Evolutionary conservation across 2,888 invertebrate species (phyloP).

Genomic region (Rosalia funebris): DNA sequence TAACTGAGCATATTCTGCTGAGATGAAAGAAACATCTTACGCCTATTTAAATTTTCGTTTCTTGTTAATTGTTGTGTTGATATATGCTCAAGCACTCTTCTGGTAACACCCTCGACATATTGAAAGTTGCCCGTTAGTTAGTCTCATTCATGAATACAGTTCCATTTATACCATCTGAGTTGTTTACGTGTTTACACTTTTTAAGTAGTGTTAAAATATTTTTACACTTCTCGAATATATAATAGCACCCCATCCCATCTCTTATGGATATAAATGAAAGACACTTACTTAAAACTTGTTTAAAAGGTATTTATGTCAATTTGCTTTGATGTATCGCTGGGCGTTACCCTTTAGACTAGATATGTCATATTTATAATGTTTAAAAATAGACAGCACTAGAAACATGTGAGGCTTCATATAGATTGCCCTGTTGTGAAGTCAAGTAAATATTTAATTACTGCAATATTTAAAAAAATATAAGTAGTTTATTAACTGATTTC

Average conservation of each 20-base stretch:
- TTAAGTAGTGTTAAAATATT: slow-evolving; percentile 35
- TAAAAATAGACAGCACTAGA: no score
- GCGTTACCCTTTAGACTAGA: no score
- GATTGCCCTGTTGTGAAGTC: no score
- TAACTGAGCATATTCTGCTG: no score
- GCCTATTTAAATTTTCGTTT: no score
- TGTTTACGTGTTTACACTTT: slow-evolving; percentile 32
- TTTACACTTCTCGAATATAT: slow-evolving; percentile 29
- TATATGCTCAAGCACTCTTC: not conserved
- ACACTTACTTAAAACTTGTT: slow-evolving; percentile 31
- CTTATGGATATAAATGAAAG: slow-evolving; percentile 29
- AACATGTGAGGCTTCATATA: no score
- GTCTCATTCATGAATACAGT: slow-evolving; percentile 13
- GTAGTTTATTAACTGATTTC: no score
- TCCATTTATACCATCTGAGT: slow-evolving; percentile 18
- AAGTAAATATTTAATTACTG: no score
- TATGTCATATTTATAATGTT: no score
- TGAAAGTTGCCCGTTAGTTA: slow-evolving; percentile 1
- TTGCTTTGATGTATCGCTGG: slow-evolving; percentile 30
- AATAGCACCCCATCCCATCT: slow-evolving; percentile 11
- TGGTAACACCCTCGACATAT: slow-evolving; percentile 7
- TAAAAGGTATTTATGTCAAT: slow-evolving; percentile 29
- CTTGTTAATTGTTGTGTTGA: no score
- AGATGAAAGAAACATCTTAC: no score
- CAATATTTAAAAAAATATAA: no score